A percentile compares a stretch with the other conserved stretches of the same genome.
These are phyloP conservation scores for Aphodius sticticus DNA, from an alignment of 2,888 invertebrate genomes.

Conservation along the genomic window DNA sequence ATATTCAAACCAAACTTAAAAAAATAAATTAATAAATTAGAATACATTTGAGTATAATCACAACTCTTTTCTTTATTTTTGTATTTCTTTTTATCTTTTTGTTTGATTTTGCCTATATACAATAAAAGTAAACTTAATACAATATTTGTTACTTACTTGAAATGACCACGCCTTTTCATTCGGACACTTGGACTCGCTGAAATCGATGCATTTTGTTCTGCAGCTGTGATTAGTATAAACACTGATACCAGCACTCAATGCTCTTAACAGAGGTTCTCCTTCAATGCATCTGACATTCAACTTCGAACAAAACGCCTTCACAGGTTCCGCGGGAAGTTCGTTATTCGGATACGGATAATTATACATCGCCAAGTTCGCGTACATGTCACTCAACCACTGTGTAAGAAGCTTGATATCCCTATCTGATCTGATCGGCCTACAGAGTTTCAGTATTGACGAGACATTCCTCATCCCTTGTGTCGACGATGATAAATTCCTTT, in stretches of 20 bases:
- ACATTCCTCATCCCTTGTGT: constrained; percentile 76
- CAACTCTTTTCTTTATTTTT: too few species aligned
- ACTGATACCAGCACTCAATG: constrained; percentile 73
- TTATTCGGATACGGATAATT: constrained; percentile 91
- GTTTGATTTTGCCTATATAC: too few species aligned
- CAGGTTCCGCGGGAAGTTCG: constrained; percentile 85
- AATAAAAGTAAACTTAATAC: neutral
- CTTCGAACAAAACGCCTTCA: constrained; percentile 69
- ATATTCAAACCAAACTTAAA: too few species aligned
- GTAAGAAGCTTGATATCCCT: constrained; percentile 67
- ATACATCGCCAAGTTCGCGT: constrained; percentile 89
- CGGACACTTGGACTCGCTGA: constrained; percentile 63
- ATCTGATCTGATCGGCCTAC: constrained; percentile 70
- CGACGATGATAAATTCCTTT: constrained; percentile 62
- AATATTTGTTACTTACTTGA: constrained; percentile 66
- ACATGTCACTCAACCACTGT: constrained; percentile 76
- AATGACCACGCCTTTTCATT: constrained; percentile 82
- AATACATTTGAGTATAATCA: too few species aligned
- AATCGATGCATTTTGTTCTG: constrained; percentile 72
- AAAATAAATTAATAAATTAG: too few species aligned
- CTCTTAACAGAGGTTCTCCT: constrained; percentile 65
- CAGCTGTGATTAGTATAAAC: constrained; percentile 87
- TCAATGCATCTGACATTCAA: constrained; percentile 57
- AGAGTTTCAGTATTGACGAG: constrained; percentile 77
- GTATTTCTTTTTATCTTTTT: too few species aligned